Percentiles rank a stretch among this genome's conserved stretches.
Conservation (phyloP, 2,797 vertebrate genomes). For the Stomatorhinus walkeri region DNA sequence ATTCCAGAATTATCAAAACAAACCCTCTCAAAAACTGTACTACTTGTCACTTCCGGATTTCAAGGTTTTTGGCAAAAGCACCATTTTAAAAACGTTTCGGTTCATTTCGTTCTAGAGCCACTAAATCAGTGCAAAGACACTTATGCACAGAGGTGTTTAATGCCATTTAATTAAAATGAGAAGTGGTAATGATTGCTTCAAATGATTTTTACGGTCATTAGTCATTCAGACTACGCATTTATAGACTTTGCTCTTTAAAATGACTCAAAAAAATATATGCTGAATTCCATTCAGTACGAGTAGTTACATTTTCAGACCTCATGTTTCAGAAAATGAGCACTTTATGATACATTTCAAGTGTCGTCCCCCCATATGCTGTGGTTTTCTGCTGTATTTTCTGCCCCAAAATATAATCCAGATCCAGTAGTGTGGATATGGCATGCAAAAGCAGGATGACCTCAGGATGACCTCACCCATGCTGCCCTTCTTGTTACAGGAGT, state of each 20-base stretch:
- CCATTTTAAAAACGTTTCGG: not conserved
- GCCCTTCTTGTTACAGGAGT: constrained; percentile 65
- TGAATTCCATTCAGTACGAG: not conserved
- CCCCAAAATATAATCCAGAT: not conserved
- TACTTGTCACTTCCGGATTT: not conserved
- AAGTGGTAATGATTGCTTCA: not conserved
- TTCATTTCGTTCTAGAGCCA: not conserved
- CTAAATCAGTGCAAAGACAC: constrained; percentile 7
- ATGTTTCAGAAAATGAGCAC: not conserved
- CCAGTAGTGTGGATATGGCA: not conserved
- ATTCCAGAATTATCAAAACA: not conserved
- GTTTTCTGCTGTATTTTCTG: not conserved
- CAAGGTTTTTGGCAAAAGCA: not conserved
- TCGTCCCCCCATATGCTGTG: not conserved
- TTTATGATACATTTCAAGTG: not conserved
- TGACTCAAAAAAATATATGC: not conserved
- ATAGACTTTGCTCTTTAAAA: not conserved
- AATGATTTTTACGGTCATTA: not conserved
- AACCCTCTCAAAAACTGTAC: not conserved
- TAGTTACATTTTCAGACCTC: not conserved
- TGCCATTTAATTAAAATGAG: constrained; percentile 15
- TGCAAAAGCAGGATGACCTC: not conserved
- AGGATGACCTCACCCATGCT: not conserved
- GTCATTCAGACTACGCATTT: not conserved
- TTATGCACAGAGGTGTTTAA: constrained; percentile 15